Conservation (phyloP, 2,797 vertebrate genomes). For the Ataeniobius toweri region DNA sequence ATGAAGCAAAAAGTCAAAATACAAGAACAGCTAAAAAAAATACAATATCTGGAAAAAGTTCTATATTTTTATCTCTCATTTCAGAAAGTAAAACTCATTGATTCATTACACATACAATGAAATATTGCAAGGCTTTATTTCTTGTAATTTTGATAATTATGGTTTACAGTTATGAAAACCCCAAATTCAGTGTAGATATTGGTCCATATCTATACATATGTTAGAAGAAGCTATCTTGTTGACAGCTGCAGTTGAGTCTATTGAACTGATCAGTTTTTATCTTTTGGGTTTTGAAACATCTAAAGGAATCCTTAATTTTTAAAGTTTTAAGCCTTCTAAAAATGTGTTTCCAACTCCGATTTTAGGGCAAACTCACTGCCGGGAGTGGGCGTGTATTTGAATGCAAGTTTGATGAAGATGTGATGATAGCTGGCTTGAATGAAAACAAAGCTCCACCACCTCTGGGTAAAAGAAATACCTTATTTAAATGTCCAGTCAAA, state of each 20-base stretch:
- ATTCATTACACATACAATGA: background rate
- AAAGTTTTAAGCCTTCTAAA: background rate
- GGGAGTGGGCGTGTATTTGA: slow-evolving; percentile 81
- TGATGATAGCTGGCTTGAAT: slow-evolving; percentile 46
- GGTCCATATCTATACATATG: background rate
- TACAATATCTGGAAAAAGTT: background rate
- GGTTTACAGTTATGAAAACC: too few relatives aligned
- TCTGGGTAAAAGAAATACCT: slow-evolving; percentile 63
- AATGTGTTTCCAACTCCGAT: background rate
- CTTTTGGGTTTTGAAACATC: background rate
- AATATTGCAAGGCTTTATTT: too few relatives aligned
- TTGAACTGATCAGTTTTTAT: background rate
- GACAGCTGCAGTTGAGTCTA: background rate
- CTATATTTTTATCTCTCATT: background rate
- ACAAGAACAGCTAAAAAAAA: background rate
- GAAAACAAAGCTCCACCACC: slow-evolving; percentile 35
- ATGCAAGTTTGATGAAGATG: slow-evolving; percentile 82
- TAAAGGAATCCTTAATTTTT: too few relatives aligned
- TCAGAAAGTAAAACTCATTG: too few relatives aligned
- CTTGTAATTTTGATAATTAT: too few relatives aligned
- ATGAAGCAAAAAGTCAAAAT: background rate
- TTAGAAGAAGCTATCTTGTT: background rate
- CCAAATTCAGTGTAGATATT: background rate
- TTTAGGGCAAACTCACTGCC: slow-evolving; percentile 83
- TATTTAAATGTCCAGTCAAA: background rate